Percentiles rank a stretch among this genome's conserved stretches.
Evolutionary conservation across 2,113 vertebrate species (phyloP).

Genomic region (Scolopax mira): DNA sequence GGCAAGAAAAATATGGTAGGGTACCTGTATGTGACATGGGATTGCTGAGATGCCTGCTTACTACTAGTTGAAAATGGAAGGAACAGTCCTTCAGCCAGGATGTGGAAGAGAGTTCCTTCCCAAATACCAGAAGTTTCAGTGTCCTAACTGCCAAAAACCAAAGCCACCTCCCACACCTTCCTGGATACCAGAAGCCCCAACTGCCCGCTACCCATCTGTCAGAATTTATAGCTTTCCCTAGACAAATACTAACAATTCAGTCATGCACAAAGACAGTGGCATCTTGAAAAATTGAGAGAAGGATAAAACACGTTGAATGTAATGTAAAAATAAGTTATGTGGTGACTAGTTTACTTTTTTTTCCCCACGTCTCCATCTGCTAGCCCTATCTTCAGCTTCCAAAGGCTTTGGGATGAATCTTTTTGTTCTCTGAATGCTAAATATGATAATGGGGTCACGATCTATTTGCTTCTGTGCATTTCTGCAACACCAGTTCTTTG

Average conservation of each 20-base stretch:
- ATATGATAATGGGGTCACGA: background rate
- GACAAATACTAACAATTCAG: background rate
- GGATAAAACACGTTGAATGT: background rate
- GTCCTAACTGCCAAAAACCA: slow-evolving; percentile 26
- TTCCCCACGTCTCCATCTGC: background rate
- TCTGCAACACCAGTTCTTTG: background rate
- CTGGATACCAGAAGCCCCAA: slow-evolving; percentile 17
- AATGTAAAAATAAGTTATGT: background rate
- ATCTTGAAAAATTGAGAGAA: background rate
- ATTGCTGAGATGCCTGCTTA: background rate
- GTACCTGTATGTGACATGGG: background rate
- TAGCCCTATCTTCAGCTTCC: background rate
- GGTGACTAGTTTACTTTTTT: background rate
- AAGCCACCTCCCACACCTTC: slow-evolving; percentile 24
- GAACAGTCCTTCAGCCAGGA: background rate
- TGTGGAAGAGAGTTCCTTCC: background rate
- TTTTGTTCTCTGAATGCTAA: background rate
- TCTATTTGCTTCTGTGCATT: background rate
- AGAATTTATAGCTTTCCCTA: background rate
- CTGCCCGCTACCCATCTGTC: slow-evolving; percentile 35
- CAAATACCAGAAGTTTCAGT: background rate
- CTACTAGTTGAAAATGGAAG: background rate
- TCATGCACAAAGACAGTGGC: background rate
- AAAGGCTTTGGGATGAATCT: background rate
- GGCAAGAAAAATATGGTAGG: background rate